Base-by-base conservation (phyloP, 2,113 vertebrate genomes). In the Terrapene triunguis region DNA sequence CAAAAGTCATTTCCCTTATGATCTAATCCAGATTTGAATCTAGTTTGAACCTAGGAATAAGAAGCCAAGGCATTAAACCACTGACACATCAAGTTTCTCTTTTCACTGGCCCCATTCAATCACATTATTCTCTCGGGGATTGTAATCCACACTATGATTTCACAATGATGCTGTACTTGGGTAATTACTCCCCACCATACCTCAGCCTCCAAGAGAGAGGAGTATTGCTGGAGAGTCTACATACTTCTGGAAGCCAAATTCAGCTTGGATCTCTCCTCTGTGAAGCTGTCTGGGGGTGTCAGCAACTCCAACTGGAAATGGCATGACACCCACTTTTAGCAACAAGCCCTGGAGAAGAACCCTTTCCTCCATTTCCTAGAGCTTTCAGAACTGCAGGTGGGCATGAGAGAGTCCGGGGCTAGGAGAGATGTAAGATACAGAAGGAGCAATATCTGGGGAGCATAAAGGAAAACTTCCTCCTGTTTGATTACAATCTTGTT, bases 81-180 rank as follows among this genome's bases (percentile, higher is more conserved):
- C 53, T 8, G 72, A 35, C 2, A 42, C 16, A 25, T 5, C n/a
- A 21, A n/a, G 1, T 24, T 21, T 69, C 59, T n/a, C 35, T 69
- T 69, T 69, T 69, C 62, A 42, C 62, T 62, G 59, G 54, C 54
- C 62, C 32, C 53, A 10, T 10, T 44, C 72, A 44, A 44, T 44
- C 6, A 8, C 44, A 0, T 81, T 65, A 0, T 81, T 55, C 21
- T 3, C 16, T 21, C 48, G 25, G 19, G 24, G 32, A 22, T 10
- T 35, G 25, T 53, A 65, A 47, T 62, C 59, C 27, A 21, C 25
- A 76, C 42, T 38, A 72, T 38, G 21, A 42, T 42, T 38, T 16
- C 62, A 12, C 25, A 82, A 78, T 51, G 47, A 51, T 17, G 3
- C 2, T 1, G 3, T 27, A 1, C 47, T 13, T 42, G 2, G 24